A percentile compares a stretch with the other conserved stretches of the same genome.
phyloP scores from a whole-genome alignment of 2,888 invertebrate genomes.

The Cistogaster globosa region DNA sequence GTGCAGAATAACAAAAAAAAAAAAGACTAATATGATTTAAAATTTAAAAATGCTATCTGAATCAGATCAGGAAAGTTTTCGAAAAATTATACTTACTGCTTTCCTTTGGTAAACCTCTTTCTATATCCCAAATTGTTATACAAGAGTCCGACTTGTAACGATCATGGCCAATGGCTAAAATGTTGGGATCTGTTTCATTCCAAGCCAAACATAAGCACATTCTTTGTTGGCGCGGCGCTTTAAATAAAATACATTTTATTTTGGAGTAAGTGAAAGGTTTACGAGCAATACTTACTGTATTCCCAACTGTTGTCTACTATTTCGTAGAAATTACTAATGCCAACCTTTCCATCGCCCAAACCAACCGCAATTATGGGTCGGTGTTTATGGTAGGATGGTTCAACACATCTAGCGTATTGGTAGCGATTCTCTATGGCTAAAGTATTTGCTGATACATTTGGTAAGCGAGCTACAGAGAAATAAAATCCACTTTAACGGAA shows the following conservation, averaged over 20 bases:
- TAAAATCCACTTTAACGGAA: background rate
- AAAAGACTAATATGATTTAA: too few species aligned
- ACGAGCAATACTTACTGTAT: slow-evolving; percentile 78
- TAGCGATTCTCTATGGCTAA: slow-evolving; percentile 83
- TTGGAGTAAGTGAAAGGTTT: background rate
- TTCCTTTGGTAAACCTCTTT: slow-evolving; percentile 81
- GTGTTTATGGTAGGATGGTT: slow-evolving; percentile 91
- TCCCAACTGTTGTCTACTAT: slow-evolving; percentile 83
- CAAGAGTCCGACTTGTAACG: slow-evolving; percentile 95
- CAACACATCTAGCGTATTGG: slow-evolving; percentile 92
- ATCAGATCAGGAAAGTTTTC: too few species aligned
- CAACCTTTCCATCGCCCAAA: slow-evolving; percentile 93
- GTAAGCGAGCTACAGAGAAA: slow-evolving; percentile 74
- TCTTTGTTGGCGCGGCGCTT: slow-evolving; percentile 92
- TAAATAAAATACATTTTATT: slow-evolving; percentile 70
- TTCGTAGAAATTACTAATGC: slow-evolving; percentile 90
- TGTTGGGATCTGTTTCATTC: slow-evolving; percentile 92
- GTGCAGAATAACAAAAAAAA: too few species aligned
- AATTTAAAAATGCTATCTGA: too few species aligned
- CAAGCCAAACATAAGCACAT: slow-evolving; percentile 94
- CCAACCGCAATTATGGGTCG: slow-evolving; percentile 94
- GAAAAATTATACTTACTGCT: slow-evolving; percentile 73
- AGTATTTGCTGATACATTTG: slow-evolving; percentile 79
- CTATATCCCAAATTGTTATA: slow-evolving; percentile 93
- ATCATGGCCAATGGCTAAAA: slow-evolving; percentile 94